A percentile compares a stretch with the other conserved stretches of the same genome.
phyloP scores from a whole-genome alignment of 92 coral and sea anemone genomes.

The Parazoanthus atlanticus region DNA sequence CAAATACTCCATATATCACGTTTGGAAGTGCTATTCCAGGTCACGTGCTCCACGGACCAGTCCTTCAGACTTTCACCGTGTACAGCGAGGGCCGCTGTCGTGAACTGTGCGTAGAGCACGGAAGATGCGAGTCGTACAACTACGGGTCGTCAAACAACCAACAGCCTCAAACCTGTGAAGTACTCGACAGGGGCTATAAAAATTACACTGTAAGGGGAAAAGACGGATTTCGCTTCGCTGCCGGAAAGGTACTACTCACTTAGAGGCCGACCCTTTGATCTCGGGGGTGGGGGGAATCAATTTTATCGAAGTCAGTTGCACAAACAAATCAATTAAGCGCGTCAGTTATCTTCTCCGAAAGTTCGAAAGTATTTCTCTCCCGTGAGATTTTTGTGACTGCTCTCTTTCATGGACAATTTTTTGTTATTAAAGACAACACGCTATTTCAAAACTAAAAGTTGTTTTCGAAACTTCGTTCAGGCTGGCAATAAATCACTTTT shows the following conservation, averaged over 20 bases:
- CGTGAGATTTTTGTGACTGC: no score
- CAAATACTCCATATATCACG: constrained; percentile 2
- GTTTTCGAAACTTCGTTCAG: no score
- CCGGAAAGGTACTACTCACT: neutral
- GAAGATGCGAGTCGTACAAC: constrained; percentile 20
- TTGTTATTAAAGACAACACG: no score
- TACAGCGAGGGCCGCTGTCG: constrained; percentile 5
- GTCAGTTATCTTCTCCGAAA: no score
- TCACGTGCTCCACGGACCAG: constrained; percentile 7
- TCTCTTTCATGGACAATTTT: no score
- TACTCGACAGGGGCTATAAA: neutral
- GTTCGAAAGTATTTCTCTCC: no score
- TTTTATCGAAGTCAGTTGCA: no score
- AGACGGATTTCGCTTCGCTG: constrained; percentile 8
- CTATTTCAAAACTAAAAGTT: no score
- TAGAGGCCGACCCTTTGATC: no score
- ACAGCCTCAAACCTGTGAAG: neutral
- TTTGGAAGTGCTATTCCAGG: constrained; percentile 15
- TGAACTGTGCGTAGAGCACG: neutral
- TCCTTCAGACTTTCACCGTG: neutral
- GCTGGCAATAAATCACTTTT: no score
- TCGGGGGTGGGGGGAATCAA: no score
- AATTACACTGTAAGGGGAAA: neutral
- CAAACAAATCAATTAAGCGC: no score
- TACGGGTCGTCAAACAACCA: neutral